phyloP scores from a whole-genome alignment of 2,113 vertebrate species.

The Sphaerodactylus townsendi region DNA sequence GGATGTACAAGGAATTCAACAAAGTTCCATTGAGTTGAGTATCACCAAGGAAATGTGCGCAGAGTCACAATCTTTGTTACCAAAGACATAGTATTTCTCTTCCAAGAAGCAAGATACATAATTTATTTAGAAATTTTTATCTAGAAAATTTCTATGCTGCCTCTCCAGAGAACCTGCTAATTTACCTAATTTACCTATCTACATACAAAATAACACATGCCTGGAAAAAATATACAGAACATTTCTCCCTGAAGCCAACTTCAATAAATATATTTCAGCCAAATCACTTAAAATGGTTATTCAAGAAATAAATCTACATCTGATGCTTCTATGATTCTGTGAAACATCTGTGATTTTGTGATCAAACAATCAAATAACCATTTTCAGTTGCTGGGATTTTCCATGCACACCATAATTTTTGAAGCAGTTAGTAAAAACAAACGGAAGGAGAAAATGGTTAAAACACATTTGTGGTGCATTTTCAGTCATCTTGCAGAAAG shows the following conservation, averaged over 20 bases:
- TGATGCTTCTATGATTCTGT: not conserved
- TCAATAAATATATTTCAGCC: not conserved
- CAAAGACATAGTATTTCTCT: no score
- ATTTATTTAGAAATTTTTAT: no score
- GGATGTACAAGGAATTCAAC: no score
- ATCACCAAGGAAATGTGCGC: no score
- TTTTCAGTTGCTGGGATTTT: not conserved
- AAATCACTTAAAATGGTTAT: no score
- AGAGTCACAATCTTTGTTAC: no score
- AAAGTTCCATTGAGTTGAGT: no score
- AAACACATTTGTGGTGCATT: not conserved
- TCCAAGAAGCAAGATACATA: no score
- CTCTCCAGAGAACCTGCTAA: no score
- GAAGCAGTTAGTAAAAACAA: not conserved
- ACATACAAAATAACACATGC: not conserved
- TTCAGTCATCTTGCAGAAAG: not conserved
- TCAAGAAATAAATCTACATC: no score
- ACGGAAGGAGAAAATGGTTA: not conserved
- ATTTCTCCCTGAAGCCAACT: not conserved
- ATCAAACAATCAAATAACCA: not conserved
- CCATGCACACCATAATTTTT: not conserved
- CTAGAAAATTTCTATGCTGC: no score
- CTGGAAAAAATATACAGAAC: not conserved
- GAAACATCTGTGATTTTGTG: not conserved
- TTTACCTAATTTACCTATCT: no score